Conservation (phyloP, 2,797 vertebrate genomes). For the Muscicapa striata region DNA sequence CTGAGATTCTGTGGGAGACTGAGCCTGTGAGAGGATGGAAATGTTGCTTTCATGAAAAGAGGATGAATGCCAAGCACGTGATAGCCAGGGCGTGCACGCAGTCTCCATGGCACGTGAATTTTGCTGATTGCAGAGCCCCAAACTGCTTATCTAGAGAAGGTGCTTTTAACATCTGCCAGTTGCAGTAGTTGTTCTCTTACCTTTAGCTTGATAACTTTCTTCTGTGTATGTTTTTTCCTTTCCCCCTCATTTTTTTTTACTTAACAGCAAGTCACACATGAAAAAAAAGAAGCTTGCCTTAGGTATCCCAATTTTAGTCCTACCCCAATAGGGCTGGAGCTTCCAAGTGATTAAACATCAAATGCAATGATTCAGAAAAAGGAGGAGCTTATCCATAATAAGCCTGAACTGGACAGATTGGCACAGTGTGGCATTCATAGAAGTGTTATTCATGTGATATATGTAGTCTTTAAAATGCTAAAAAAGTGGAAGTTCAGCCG, state of each 20-base stretch:
- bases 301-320: not conserved
- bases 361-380: not conserved
- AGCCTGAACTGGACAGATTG: not conserved
- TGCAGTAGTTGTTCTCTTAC: not conserved
- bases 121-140: not conserved
- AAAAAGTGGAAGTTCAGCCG: not conserved
- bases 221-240: not conserved
- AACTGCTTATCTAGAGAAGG: not conserved
- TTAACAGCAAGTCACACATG: not conserved
- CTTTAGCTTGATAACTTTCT: not conserved
- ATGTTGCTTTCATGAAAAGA: not conserved
- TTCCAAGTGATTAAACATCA: not conserved
- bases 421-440: not conserved
- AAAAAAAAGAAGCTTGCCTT: not conserved
- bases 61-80: not conserved
- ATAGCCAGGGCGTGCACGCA: rapidly evolving
- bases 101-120: not conserved
- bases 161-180: not conserved
- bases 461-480: not conserved
- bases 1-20: not conserved
- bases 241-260: not conserved
- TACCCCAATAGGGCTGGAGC: not conserved
- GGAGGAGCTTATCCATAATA: not conserved
- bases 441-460: not conserved
- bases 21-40: not conserved